Evolutionary conservation across 1,140 invertebrate genomes (phyloP), one percentile per base, ranked within the genome.

Genomic region (Portunus trituberculatus): DNA sequence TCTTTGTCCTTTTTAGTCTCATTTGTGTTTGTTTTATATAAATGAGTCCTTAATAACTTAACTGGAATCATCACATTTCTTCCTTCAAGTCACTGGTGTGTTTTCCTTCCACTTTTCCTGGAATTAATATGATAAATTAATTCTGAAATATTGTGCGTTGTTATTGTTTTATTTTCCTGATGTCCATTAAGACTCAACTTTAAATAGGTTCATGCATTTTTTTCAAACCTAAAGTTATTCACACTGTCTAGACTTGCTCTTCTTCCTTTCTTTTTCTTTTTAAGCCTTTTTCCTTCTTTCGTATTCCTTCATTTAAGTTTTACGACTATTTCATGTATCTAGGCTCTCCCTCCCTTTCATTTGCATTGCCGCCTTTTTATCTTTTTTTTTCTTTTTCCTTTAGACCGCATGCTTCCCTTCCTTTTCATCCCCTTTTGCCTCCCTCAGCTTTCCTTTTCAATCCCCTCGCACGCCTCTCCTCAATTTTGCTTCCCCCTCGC

Each of bases 361-460:
- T 59, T 76, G 31, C 90, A 39, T 67, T 32, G 28, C 29, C 8
- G 20, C 59, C 31, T n/a, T 32, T 39, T 59, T 46, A 6, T 7
- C 25, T 3, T 91, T n/a, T 29, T 59, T 59, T 39, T 29, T 48
- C 45, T 31, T 59, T n/a, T 91, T 31, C 48, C 83, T 86, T 14
- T 86, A 39, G 39, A 39, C 39, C 39, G 39, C 39, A 6, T 39
- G 39, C 83, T n/a, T 86, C 83, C 32, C 83, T 12, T 88, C 86
- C 88, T 89, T 48, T 89, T 48, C 45, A 46, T 46, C 29, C 31
- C 45, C 48, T 48, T 48, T 89, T 89, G 20, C 48, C 32, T 28
- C 45, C 88, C 48, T 89, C 31, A 48, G 45, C 46, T 91, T 48
- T 29, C 14, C 89, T 91, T 91, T 91, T n/a, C n/a, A 91, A 48